Evolutionary conservation across 2,113 vertebrate species (phyloP), one percentile per base, ranked within the genome.

Genomic region (Gyps fulvus): DNA sequence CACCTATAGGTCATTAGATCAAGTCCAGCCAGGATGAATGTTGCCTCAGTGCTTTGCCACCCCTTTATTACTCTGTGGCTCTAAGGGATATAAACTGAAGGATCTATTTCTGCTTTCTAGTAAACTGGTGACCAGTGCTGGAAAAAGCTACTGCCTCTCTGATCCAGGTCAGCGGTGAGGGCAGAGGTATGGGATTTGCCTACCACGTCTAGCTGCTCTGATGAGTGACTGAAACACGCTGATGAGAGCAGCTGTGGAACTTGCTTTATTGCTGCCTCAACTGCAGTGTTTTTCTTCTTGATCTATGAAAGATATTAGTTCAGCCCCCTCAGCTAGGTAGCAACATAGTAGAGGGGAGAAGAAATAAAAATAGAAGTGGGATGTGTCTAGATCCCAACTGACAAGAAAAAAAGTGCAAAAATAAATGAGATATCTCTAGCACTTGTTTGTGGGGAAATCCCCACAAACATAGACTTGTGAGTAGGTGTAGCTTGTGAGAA

Each of bases 81-180:
- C 59, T 89, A 69, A 84, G 69, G 79, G 50, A 84, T 90, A 89
- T 76, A 77, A 88, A 77, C n/a, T 62, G 55, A 96, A 67, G 63
- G 58, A 77, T 80, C 78, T 66, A 11, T 91, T 88, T 91, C 54
- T 93, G 31, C 82, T 93, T 88, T 93, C 87, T 95, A 71, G 89
- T 80, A 93, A 96, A 80, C 73, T 85, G 71, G 21, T 91, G 84
- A 34, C 54, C n/a, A 59, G 23, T 89, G 36, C 84, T 94, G 82
- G 54, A 77, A 93, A 93, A 83, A 73, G 58, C 61, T 66, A 12
- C 78, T 72, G 42, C 23, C 62, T 13, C 49, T 80, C 14, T 85
- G 66, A 50, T 86, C 32, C 50, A 80, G 82, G 84, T 93, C 91
- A 77, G 58, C 50, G 50, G 36, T 1, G 5, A 73, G 54, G 57